Conservation (phyloP, 2,888 invertebrate species). For the Athrips mouffetella region DNA sequence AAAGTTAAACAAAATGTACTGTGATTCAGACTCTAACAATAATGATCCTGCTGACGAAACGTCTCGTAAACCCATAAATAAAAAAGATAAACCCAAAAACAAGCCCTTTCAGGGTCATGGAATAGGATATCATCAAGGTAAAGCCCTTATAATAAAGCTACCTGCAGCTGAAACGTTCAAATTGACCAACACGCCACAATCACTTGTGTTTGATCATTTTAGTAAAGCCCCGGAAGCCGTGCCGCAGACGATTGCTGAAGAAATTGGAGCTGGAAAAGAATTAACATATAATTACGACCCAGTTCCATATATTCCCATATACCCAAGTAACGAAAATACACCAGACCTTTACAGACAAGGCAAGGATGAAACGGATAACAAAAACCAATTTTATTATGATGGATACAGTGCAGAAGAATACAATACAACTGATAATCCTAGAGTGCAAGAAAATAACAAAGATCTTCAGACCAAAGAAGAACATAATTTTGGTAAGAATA, state of each 20-base stretch:
- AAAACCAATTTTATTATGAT: background rate
- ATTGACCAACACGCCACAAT: constrained; percentile 49
- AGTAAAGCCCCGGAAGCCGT: constrained; percentile 62
- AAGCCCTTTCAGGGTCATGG: constrained; percentile 69
- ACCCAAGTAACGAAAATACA: constrained; percentile 21
- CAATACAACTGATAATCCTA: too few relatives aligned
- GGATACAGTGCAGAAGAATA: background rate
- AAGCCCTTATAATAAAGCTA: constrained; percentile 66
- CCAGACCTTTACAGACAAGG: background rate
- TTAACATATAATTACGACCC: constrained; percentile 37
- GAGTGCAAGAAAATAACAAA: too few relatives aligned
- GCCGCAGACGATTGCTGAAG: constrained; percentile 50
- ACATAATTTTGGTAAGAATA: too few relatives aligned
- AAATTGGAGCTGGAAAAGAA: constrained; percentile 49
- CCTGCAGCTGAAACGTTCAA: constrained; percentile 55
- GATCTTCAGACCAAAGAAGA: too few relatives aligned
- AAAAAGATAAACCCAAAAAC: constrained; percentile 52
- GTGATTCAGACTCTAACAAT: constrained; percentile 53
- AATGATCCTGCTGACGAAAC: constrained; percentile 37
- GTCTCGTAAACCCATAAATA: constrained; percentile 32
- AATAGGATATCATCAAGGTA: constrained; percentile 73
- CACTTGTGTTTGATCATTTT: constrained; percentile 67
- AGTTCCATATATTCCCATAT: constrained; percentile 19
- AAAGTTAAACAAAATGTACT: constrained; percentile 80
- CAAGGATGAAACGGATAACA: background rate